These are phyloP conservation scores for Mechanitis messenoides DNA, from an alignment of 2,888 invertebrate species.

Conservation along the genomic window DNA sequence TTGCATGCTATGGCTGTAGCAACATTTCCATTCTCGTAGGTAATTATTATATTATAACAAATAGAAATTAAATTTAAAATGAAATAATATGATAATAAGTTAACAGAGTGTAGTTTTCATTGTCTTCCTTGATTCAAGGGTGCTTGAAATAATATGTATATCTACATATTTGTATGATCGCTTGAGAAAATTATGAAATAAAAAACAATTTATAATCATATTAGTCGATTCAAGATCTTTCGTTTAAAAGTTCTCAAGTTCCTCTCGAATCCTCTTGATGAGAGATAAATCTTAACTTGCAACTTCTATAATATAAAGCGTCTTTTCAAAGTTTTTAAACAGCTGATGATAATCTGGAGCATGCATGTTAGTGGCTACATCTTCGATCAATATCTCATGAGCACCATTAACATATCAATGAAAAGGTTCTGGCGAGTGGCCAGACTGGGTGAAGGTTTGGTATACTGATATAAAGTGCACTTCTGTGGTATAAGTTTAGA, in stretches of 20 bases:
- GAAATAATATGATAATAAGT: too few species aligned
- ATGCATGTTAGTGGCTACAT: constrained; percentile 27
- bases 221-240: neutral
- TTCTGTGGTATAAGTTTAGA: constrained; percentile 3
- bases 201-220: constrained; percentile 3
- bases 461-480: constrained; percentile 12
- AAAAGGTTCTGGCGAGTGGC: constrained; percentile 34
- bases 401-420: constrained; percentile 36
- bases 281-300: constrained; percentile 10
- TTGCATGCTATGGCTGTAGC: too few species aligned
- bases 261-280: constrained; percentile 5
- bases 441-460: constrained; percentile 31
- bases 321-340: constrained; percentile 31
- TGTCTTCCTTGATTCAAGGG: too few species aligned
- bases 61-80: too few species aligned
- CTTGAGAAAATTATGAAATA: neutral
- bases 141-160: too few species aligned
- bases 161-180: too few species aligned
- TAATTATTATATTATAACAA: too few species aligned
- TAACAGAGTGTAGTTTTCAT: too few species aligned
- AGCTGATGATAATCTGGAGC: constrained; percentile 30
- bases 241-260: constrained; percentile 6
- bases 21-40: too few species aligned
- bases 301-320: constrained; percentile 21
- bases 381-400: constrained; percentile 32